Evolutionary conservation across 2,797 vertebrate genomes (phyloP), one percentile per base, ranked within the genome.

Genomic region (Spondyliosoma cantharus): DNA sequence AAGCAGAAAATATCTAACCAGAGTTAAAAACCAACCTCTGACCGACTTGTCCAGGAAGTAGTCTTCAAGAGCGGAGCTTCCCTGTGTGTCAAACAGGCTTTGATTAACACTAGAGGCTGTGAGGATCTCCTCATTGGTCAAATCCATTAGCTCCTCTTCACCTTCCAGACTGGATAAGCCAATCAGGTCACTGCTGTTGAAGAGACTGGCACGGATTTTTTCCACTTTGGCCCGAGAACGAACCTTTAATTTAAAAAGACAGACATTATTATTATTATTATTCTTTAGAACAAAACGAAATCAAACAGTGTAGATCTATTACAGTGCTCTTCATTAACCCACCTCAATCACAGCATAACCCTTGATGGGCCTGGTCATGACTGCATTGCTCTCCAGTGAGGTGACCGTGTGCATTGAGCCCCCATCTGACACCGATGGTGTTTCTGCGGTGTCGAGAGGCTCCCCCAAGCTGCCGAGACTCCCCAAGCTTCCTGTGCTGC

Each of bases 291-390:
- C n/a, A 66, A 73, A 74, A 58, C n/a, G 37, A 46, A 75, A 48
- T 13, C 4, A 29, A 76, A 69, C 3, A 22, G 9, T 1, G 1
- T 12, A 12, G 66, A 64, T 17, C 14, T 20, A 48, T 19, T 32
- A 62, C 14, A 25, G 3, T 15, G 27, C 3, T 64, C 0, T 45
- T 6, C 22, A 19, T 78, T 6, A 63, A 87, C 94, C 90, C 92
- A 99, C 98, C 97, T 99, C 98, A 81, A 99, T 98, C 3, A 99
- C 97, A 7, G 98, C 98, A 2, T 98, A 99, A 74, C 98, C 98
- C 88, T 97, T 99, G 93, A 99, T 99, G 46, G 97, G 97, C 86
- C 96, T 93, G 0, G 95, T 46, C 20, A 95, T 57, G 3, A 95
- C 91, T 0, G 93, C 93, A 75, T 96, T 97, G 89, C 95, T 96